Percentiles rank a stretch among this genome's conserved stretches.
Evolutionary conservation across 2,888 invertebrate genomes (phyloP).

Genomic region (Eucera pruinosa): DNA sequence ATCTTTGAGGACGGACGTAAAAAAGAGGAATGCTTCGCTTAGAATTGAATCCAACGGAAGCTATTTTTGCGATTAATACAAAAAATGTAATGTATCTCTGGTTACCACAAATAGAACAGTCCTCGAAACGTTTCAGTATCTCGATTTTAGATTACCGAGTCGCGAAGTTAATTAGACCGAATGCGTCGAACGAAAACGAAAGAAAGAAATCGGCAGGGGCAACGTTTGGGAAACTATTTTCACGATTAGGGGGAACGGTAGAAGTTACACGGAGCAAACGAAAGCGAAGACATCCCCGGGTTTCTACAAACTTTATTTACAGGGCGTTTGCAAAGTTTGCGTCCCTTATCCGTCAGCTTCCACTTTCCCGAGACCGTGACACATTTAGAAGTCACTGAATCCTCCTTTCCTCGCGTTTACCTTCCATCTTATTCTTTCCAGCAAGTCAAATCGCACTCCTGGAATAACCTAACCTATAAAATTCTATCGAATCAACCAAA

Average conservation of each 20-base stretch:
- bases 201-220: background rate
- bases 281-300: slow-evolving; percentile 16
- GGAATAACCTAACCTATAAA: background rate
- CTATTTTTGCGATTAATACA: too few relatives aligned
- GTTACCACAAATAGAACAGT: too few relatives aligned
- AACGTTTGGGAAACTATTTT: background rate
- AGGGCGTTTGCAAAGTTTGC: slow-evolving; percentile 23
- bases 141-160: too few relatives aligned
- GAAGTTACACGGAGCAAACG: slow-evolving; percentile 22
- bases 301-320: slow-evolving; percentile 30
- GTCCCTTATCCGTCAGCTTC: slow-evolving; percentile 15
- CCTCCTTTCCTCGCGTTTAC: background rate
- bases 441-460: background rate
- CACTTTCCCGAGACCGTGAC: slow-evolving; percentile 10
- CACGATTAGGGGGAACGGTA: slow-evolving; percentile 6
- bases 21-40: too few relatives aligned
- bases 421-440: background rate
- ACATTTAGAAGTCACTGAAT: background rate
- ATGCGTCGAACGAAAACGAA: too few relatives aligned
- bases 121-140: too few relatives aligned
- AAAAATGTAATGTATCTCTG: too few relatives aligned
- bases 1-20: too few relatives aligned
- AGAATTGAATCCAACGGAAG: too few relatives aligned
- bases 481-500: background rate
- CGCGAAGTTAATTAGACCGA: too few relatives aligned